Base-by-base conservation (phyloP, 2,888 invertebrate genomes). In the Agonopterix arenella region DNA sequence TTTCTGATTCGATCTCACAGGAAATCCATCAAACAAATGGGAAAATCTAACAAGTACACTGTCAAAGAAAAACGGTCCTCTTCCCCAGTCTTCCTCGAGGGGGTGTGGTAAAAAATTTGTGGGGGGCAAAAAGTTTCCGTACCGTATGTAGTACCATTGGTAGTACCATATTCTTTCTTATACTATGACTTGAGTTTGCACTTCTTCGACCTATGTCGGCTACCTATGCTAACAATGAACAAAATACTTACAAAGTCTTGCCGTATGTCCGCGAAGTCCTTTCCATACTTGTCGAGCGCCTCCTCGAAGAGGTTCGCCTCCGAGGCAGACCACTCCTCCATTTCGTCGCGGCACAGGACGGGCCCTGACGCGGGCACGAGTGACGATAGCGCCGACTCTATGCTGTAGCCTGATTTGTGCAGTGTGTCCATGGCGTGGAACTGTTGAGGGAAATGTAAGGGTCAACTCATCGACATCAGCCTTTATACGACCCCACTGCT, bases 261-360 rank as follows among this genome's bases (percentile, higher is more conserved):
- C 79, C 98, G 94, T 80, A 99, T 99, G 77, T 99, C 99, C 70
- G 96, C 95, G 85, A 99, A 99, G 91, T 99, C 99, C 90, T 99
- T 99, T 67, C 99, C 98, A 83, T 97, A 97, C 84, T 97, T 97
- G 80, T 97, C 98, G 67, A 99, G 92, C 44, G 99, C 99, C 89
- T 99, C 99, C 88, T 99, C 99, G 84, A 99, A 99, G 52, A 99
- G 92, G 90, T 98, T 98, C 49, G 99, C 98, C 84, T 99, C 99
- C 9, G 98, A 97, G 44, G 99, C 98, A 65, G 98, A 98, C 99
- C 99, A 99, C 89, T 99, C 99, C 90, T 99, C 99, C 96, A 99
- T 98, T 91, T 99, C 99, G 90, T 99, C 99, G 62, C 98, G 93
- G 85, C 97, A 97, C 61, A 99, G 92, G 66, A 98, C 97, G 16